Conservation (phyloP, 2,797 vertebrate species). For the Enteromius treurensis region DNA sequence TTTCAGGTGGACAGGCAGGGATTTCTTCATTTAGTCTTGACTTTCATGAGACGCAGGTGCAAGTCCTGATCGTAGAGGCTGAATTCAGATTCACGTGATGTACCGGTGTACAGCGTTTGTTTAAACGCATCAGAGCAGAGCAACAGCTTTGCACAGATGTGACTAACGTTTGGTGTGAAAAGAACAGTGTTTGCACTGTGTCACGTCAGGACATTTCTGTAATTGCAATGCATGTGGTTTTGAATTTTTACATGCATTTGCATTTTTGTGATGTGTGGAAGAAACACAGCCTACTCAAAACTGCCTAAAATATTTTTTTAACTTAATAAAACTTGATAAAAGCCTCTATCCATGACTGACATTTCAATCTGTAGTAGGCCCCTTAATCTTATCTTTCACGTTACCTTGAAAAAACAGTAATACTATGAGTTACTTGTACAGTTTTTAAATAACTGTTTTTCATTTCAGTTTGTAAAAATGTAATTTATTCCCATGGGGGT, state of each 20-base stretch:
- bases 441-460: background rate
- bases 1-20: slow-evolving; percentile 45
- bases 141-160: background rate
- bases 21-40: slow-evolving; percentile 40
- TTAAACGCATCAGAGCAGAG: background rate
- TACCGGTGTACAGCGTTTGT: background rate
- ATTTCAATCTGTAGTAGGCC: background rate
- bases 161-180: background rate
- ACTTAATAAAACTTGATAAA: too few species aligned
- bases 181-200: background rate
- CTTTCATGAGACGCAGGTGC: background rate
- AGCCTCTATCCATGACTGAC: background rate
- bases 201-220: background rate
- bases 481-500: background rate
- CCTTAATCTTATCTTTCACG: background rate
- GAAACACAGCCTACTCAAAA: background rate
- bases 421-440: background rate
- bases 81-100: background rate
- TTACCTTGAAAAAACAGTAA: background rate
- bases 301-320: background rate
- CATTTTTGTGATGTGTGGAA: background rate
- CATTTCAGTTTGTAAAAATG: background rate
- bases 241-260: slow-evolving; percentile 9
- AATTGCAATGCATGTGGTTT: background rate
- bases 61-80: background rate